Evolutionary conservation across 2,797 vertebrate genomes (phyloP), one percentile per base, ranked within the genome.

Genomic region (Onychomys arenicola): DNA sequence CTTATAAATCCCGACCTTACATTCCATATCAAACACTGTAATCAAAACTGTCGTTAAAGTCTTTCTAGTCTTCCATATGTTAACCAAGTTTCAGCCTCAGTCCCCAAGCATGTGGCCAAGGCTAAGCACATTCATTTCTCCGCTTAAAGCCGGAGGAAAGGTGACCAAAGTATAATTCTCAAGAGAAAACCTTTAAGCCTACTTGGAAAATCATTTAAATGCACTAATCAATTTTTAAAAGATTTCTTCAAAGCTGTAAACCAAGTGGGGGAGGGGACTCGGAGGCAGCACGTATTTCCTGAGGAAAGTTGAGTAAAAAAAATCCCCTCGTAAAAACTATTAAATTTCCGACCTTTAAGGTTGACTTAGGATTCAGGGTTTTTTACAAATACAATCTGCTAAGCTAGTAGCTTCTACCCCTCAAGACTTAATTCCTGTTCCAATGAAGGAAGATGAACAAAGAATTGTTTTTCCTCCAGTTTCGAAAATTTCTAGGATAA

Each of bases 61-160:
- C 34, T 78, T 63, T 37, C 55, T 9, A 52, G n/a, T 61, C 86
- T 57, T 67, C 63, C 61, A 93, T 27, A 90, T 59, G 89, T 67
- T 80, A 88, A 69, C 5, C 55, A 81, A 80, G 40, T 25, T 46
- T 77, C 76, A 75, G 43, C 55, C 69, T 37, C 37, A 69, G 46
- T 32, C 65, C 63, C 65, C 63, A 73, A 96, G 84, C 90, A 93
- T 93, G 96, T 92, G 95, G n/a, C 88, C 92, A 61, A 71, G 1
- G 37, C 63, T 19, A 87, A n/a, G 84, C 32, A 81, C 43, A 77
- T 21, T 61, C 63, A 75, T 52, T 93, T 63, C 65, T 88, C 25
- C 19, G 10, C 40, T 55, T 59, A 14, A 93, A 89, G 71, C 52
- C 73, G 49, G 59, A 90, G 49, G 52, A n/a, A 59, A 55, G 21